A percentile compares a stretch with the other conserved stretches of the same genome.
phyloP scores from a whole-genome alignment of 2,888 invertebrate genomes.

The Netelia fuscicornis region DNA sequence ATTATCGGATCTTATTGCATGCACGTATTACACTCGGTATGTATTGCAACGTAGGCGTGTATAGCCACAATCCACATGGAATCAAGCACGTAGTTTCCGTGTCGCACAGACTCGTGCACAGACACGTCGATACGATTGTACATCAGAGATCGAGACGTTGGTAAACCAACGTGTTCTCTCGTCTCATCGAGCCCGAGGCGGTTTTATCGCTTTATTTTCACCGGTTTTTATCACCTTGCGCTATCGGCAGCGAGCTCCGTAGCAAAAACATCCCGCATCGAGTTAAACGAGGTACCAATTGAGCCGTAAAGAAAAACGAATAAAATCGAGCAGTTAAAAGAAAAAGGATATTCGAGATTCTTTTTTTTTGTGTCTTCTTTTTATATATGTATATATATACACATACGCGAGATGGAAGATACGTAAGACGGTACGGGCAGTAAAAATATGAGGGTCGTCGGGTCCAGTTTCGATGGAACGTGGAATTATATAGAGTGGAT shows the following conservation, averaged over 20 bases:
- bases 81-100: conserved; percentile 1
- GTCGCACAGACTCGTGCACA: conserved; percentile 36
- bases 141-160: background rate
- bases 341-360: conserved; percentile 4
- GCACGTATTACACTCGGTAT: background rate
- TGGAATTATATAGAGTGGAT: conserved; percentile 30
- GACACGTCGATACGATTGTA: conserved; percentile 29
- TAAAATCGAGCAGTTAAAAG: background rate
- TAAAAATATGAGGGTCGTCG: conserved; percentile 20
- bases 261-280: conserved; percentile 13
- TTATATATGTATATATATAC: background rate
- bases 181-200: conserved; percentile 7
- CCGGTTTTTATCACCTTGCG: conserved; percentile 48
- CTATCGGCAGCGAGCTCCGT: conserved; percentile 8
- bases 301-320: background rate
- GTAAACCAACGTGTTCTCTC: conserved; percentile 51
- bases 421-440: background rate
- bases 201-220: conserved; percentile 63
- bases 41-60: background rate
- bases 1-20: conserved; percentile 19
- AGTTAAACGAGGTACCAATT: conserved; percentile 30
- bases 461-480: conserved; percentile 27
- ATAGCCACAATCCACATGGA: conserved; percentile 35
- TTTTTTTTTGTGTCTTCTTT: background rate
- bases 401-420: background rate